A percentile compares a stretch with the other conserved stretches of the same genome.
phyloP scores from a whole-genome alignment of 2,888 invertebrate species.

The Heliconius aoede region DNA sequence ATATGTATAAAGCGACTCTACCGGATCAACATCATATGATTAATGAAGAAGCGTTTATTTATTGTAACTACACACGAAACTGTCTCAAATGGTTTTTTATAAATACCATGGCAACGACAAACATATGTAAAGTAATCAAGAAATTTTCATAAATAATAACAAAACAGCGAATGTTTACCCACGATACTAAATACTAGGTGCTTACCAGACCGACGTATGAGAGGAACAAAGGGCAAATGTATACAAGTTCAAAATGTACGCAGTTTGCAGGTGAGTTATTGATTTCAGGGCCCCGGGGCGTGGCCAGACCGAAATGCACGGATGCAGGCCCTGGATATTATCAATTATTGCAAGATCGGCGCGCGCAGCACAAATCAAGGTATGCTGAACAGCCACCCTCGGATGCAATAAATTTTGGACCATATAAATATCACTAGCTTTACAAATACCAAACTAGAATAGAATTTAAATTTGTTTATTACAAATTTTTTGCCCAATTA shows the following conservation, averaged over 20 bases:
- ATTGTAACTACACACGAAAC: not conserved
- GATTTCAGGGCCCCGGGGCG: slow-evolving; percentile 39
- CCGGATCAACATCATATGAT: not conserved
- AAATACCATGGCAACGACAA: not conserved
- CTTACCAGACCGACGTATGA: not conserved
- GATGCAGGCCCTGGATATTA: slow-evolving; percentile 37
- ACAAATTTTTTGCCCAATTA: not conserved
- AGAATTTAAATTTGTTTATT: not conserved
- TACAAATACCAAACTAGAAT: not conserved
- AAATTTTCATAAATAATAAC: not conserved
- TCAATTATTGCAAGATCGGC: slow-evolving; percentile 34
- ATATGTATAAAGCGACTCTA: not conserved
- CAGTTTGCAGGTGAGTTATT: slow-evolving; percentile 33
- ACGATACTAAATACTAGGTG: not conserved
- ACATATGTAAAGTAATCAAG: not conserved
- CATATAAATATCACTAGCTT: too few relatives aligned
- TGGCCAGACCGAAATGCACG: slow-evolving; percentile 38
- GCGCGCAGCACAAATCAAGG: slow-evolving; percentile 41
- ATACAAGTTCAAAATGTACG: slow-evolving; percentile 6
- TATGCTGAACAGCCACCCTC: slow-evolving; percentile 30
- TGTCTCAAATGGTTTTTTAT: not conserved
- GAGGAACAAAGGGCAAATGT: not conserved
- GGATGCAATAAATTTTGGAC: not conserved
- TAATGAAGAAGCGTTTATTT: too few relatives aligned
- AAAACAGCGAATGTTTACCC: not conserved